Base-by-base conservation (phyloP, 1,140 invertebrate species). In the Cheumatopsyche charites region DNA sequence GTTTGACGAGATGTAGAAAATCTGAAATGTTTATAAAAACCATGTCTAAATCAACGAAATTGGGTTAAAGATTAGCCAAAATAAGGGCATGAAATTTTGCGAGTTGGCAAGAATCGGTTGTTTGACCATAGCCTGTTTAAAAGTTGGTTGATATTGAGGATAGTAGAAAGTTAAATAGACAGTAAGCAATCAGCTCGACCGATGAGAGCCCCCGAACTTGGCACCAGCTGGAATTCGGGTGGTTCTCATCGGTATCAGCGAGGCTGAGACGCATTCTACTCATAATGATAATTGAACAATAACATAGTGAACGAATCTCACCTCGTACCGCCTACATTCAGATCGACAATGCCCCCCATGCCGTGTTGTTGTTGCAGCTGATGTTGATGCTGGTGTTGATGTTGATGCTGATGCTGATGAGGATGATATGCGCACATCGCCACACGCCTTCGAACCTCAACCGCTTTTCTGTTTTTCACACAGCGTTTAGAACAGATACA, bases 1-100 rank as follows among this genome's bases (percentile, higher is more conserved):
- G 97, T 98, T 83, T 97, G 95, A 78, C 90, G 88, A 65, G 96
- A 98, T 62, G 97, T 98, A 13, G 95, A 93, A 84, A 98, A 98
- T 81, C 95, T 97, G 80, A 29, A 29, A 55, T 41, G 19, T 65
- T 25, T 19, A 26, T 19, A 70, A n/a, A 15, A 41, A 52, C 42
- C 11, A n/a, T 15, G 55, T 15, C 62, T 6, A 4, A 47, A 17
- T 45, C 4, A 7, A n/a, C n/a, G n/a, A 42, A 26, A n/a, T 29
- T 5, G n/a, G 21, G 9, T n/a, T 21, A 9, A 11, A 9, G 17
- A 45, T 66, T 17, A n/a, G n/a, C n/a, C 36, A 49, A 26, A 49
- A 45, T 17, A 23, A 42, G 13, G 1, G 43, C 23, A 23, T 13
- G 11, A n/a, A 36, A 45, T 3, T 52, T 13, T 25, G 67, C 36